Conservation (phyloP, 92 coral and sea anemone genomes). For the Isaurus tuberculatus region DNA sequence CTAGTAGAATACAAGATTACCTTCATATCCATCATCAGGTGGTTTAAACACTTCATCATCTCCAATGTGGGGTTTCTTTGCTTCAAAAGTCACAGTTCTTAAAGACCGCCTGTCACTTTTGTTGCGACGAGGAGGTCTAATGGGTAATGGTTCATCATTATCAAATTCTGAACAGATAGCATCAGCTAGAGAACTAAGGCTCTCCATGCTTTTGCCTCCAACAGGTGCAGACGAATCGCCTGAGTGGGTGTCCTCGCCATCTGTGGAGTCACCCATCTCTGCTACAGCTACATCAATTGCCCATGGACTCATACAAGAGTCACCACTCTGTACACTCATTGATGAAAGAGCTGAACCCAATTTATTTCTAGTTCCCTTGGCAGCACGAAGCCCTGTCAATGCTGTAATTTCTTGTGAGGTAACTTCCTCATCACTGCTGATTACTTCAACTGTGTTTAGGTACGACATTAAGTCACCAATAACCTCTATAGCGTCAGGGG, state of each 20-base stretch:
- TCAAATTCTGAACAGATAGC: slow-evolving; percentile 22
- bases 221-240: slow-evolving; percentile 48
- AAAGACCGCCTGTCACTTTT: slow-evolving; percentile 79
- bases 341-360: slow-evolving; percentile 44
- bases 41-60: slow-evolving; percentile 86
- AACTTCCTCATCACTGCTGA: slow-evolving; percentile 79
- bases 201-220: slow-evolving; percentile 43
- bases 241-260: slow-evolving; percentile 60
- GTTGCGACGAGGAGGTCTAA: slow-evolving; percentile 84
- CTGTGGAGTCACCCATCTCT: slow-evolving; percentile 88
- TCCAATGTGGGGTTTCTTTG: slow-evolving; percentile 44
- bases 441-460: slow-evolving; percentile 76
- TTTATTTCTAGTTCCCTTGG: not conserved
- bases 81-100: slow-evolving; percentile 70
- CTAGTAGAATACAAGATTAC: slow-evolving; percentile 33
- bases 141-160: slow-evolving; percentile 59
- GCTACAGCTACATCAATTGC: slow-evolving; percentile 80
- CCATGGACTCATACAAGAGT: slow-evolving; percentile 85
- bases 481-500: slow-evolving; percentile 72
- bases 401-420: slow-evolving; percentile 39
- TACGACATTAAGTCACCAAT: slow-evolving; percentile 85
- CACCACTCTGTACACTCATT: slow-evolving; percentile 74
- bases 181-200: slow-evolving; percentile 32
- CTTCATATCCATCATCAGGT: slow-evolving; percentile 83
- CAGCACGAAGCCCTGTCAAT: slow-evolving; percentile 1